Conservation (phyloP, 2,888 invertebrate genomes). For the Bedellia somnulentella region DNA sequence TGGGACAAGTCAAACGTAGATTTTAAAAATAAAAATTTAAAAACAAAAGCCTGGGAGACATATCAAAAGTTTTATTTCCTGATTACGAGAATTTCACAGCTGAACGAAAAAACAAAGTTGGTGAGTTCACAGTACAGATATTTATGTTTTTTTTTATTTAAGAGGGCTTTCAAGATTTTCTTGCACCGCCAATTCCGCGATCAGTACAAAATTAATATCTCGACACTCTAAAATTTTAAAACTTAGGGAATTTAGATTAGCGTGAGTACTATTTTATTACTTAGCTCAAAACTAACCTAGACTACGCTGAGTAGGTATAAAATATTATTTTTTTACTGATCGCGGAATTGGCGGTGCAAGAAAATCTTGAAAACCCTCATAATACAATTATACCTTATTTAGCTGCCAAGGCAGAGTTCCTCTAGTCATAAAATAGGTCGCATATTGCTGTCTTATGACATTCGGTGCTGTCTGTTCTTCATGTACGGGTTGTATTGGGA, state of each 20-base stretch:
- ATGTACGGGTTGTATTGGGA: neutral
- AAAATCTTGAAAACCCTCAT: too few species aligned
- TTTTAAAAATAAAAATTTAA: conserved; percentile 10
- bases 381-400: conserved; percentile 12
- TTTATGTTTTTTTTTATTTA: conserved; percentile 7
- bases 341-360: too few species aligned
- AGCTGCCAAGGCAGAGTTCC: conserved; percentile 12
- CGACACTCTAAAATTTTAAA: conserved; percentile 10
- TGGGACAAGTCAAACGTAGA: conserved; percentile 9
- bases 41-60: too few species aligned
- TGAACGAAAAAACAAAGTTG: conserved; percentile 11
- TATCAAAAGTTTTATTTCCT: too few species aligned
- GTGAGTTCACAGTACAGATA: conserved; percentile 9
- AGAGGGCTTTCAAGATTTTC: too few species aligned
- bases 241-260: conserved; percentile 10
- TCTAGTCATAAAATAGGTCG: conserved; percentile 12
- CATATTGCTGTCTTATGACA: conserved; percentile 11
- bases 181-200: too few species aligned
- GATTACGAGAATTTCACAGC: conserved; percentile 10
- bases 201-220: conserved; percentile 10
- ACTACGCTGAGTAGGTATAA: conserved; percentile 7
- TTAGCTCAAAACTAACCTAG: conserved; percentile 9
- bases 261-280: conserved; percentile 10
- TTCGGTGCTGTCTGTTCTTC: conserved; percentile 10
- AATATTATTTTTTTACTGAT: conserved; percentile 4